phyloP scores from a whole-genome alignment of 92 coral and sea anemone species.

The Epizoanthus scotinus region DNA sequence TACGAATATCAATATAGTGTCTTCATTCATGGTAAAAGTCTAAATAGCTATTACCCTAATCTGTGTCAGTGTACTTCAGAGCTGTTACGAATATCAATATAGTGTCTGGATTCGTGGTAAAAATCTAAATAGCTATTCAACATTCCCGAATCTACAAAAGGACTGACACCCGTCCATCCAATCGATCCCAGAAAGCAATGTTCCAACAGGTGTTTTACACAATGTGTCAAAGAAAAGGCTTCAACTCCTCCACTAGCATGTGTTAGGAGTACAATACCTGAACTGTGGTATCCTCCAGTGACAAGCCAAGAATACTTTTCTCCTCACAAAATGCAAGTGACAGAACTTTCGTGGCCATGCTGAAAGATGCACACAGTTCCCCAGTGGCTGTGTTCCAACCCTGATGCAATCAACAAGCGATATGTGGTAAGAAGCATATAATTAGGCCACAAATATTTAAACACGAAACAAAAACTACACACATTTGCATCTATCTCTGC shows the following conservation, averaged over 20 bases:
- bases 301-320: slow-evolving; percentile 81
- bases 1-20: not conserved
- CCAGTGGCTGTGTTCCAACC: slow-evolving; percentile 72
- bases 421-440: not conserved
- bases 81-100: slow-evolving; percentile 38
- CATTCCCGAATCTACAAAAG: no score
- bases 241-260: not conserved
- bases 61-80: slow-evolving; percentile 75
- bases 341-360: slow-evolving; percentile 69
- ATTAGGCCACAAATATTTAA: no score
- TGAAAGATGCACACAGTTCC: slow-evolving; percentile 58
- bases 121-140: not conserved
- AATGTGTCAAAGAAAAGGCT: not conserved
- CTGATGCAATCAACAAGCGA: slow-evolving; percentile 1
- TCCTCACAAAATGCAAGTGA: slow-evolving; percentile 77
- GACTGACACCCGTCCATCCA: no score
- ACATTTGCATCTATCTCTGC: no score
- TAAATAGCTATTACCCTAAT: not conserved
- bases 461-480: not conserved
- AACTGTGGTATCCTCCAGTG: slow-evolving; percentile 87
- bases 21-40: not conserved
- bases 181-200: no score
- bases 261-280: slow-evolving; percentile 60
- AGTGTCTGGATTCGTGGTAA: not conserved
- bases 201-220: no score